Conservation (phyloP, 2,797 vertebrate genomes). For the Pogonophryne albipinna region DNA sequence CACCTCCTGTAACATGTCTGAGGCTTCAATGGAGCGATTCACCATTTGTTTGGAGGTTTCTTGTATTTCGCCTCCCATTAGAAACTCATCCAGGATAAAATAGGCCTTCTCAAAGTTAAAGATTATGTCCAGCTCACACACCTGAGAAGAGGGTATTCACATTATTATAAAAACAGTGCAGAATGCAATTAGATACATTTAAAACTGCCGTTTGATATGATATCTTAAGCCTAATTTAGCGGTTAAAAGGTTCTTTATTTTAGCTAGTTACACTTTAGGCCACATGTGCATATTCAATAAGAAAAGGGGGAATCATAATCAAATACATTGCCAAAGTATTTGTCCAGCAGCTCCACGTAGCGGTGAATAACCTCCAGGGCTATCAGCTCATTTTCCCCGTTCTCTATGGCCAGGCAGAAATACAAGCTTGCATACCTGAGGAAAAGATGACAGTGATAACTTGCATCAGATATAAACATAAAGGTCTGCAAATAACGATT, state of each 20-base stretch:
- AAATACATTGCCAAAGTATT: slow-evolving; percentile 97
- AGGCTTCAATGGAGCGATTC: slow-evolving; percentile 93
- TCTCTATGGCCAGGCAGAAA: slow-evolving; percentile 96
- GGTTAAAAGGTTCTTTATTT: not conserved
- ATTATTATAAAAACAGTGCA: not conserved
- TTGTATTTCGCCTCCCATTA: slow-evolving; percentile 96
- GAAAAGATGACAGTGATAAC: slow-evolving; percentile 1
- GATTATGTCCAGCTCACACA: slow-evolving; percentile 98
- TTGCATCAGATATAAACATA: not conserved
- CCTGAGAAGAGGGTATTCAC: slow-evolving; percentile 78
- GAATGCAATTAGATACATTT: not conserved
- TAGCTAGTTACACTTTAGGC: not conserved
- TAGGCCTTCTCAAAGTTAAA: slow-evolving; percentile 99
- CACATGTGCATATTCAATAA: not conserved
- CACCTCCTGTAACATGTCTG: slow-evolving; percentile 99
- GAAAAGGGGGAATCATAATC: slow-evolving; percentile 3
- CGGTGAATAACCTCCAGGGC: slow-evolving; percentile 96
- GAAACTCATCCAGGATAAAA: slow-evolving; percentile 98
- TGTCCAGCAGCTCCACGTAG: slow-evolving; percentile 97
- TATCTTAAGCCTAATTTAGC: not conserved
- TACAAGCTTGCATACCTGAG: slow-evolving; percentile 97
- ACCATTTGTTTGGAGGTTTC: slow-evolving; percentile 96
- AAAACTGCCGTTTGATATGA: not conserved
- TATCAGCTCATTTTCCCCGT: slow-evolving; percentile 95
- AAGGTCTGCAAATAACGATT: too few species aligned